Evolutionary conservation across 2,888 invertebrate species (phyloP).

Genomic region (Acrobasis repandana): DNA sequence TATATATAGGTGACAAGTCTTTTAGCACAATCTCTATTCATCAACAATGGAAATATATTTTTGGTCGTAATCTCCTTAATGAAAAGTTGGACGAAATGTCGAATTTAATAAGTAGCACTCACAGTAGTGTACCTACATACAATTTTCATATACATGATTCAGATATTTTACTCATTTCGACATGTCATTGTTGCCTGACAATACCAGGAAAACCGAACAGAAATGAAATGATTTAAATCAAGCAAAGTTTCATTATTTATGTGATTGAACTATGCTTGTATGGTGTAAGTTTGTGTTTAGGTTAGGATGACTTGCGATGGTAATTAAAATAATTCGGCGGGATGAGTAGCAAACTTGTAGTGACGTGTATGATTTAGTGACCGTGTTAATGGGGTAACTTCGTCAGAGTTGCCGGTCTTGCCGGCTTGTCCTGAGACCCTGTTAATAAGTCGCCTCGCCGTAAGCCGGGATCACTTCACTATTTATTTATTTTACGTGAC

Average conservation of each 20-base stretch:
- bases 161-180: slow-evolving; percentile 3
- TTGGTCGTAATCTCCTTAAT: neutral
- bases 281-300: slow-evolving; percentile 38
- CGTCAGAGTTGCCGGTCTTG: slow-evolving; percentile 53
- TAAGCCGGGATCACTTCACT: slow-evolving; percentile 34
- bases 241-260: slow-evolving; percentile 18
- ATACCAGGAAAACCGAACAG: slow-evolving; percentile 5
- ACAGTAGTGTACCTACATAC: neutral
- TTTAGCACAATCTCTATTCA: neutral
- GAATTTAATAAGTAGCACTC: neutral
- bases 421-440: slow-evolving; percentile 46
- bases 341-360: slow-evolving; percentile 58
- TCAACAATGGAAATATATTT: slow-evolving; percentile 3
- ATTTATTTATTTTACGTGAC: slow-evolving; percentile 34
- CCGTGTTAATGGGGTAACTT: slow-evolving; percentile 72
- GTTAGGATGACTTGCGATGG: slow-evolving; percentile 46
- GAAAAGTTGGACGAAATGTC: neutral
- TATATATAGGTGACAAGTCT: no score
- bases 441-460: slow-evolving; percentile 44
- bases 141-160: slow-evolving; percentile 3
- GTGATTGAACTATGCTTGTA: slow-evolving; percentile 1
- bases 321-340: slow-evolving; percentile 68
- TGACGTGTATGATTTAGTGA: slow-evolving; percentile 72
- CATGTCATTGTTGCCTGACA: slow-evolving; percentile 4
- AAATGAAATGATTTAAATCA: slow-evolving; percentile 17